Evolutionary conservation across 2,888 invertebrate genomes (phyloP), one percentile per base, ranked within the genome.

Genomic region (Seladonia tumulorum): DNA sequence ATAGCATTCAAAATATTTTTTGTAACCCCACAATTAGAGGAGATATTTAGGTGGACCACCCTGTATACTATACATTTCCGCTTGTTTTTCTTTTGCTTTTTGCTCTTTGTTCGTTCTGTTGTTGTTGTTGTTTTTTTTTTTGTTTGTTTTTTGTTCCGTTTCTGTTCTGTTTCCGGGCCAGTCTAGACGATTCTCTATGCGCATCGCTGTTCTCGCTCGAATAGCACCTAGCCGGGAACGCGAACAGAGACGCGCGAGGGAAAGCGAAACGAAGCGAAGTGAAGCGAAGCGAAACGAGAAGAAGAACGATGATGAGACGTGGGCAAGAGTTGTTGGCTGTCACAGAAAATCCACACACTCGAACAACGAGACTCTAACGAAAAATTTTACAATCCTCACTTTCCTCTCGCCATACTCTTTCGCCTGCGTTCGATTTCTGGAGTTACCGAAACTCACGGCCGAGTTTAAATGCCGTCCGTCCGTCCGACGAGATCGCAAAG

Each of bases 321-420:
- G 89, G 91, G 91, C 90, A 92, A 91, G 85, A 90, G 90, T 86
- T 93, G 92, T 94, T 94, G 94, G 96, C 96, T 96, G 96, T 97
- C 97, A 95, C 97, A 97, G 97, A 97, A 68, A 76, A 85, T 83
- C 73, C 74, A 53, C 57, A 81, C 81, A 89, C 90, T 83, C 76
- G 49, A 45, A 88, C 88, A 77, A 68, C 60, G 66, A 76, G 80
- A 89, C 82, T 81, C 86, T 71, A 70, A 79, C 76, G 74, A 72
- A 47, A 29, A 29, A 87, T 77, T 76, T 66, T 72, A 87, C 82
- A 82, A 84, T 25, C 82, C 80, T 47, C 79, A 78, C 81, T 70
- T 68, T 76, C 81, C 79, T 78, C 76, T 75, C 72, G 87, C 39
- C 76, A 79, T 71, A 81, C 57, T 79, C 70, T 66, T 72, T 80